Conservation (phyloP, 2,797 vertebrate genomes). For the Hippocampus kuda region DNA sequence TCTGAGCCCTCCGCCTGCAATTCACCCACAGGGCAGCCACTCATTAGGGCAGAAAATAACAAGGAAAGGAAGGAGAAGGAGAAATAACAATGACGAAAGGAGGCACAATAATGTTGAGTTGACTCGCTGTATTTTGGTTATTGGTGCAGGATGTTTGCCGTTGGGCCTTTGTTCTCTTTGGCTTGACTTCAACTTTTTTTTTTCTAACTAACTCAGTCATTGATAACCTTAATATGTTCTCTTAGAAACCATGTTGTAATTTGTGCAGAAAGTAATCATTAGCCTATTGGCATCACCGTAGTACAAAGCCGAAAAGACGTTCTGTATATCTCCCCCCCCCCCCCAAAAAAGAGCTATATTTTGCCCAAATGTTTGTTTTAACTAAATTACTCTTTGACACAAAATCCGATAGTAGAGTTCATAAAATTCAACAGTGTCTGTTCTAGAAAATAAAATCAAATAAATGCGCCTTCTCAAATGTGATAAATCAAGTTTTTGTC, state of each 20-base stretch:
- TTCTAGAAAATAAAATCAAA: too few relatives aligned
- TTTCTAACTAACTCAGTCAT: not conserved
- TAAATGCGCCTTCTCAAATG: too few relatives aligned
- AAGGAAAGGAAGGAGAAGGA: conserved; percentile 17
- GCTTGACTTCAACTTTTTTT: not conserved
- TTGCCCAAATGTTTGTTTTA: too few relatives aligned
- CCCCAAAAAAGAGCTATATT: too few relatives aligned
- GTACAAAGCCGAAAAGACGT: not conserved
- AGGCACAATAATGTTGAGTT: conserved; percentile 10
- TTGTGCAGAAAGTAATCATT: not conserved
- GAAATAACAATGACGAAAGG: conserved; percentile 17
- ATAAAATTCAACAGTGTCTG: too few relatives aligned
- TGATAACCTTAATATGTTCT: not conserved
- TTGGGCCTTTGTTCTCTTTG: not conserved
- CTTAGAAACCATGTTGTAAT: not conserved
- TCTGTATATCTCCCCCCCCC: not conserved
- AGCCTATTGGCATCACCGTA: not conserved
- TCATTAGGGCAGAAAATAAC: conserved; percentile 46
- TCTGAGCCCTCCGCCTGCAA: conserved; percentile 49
- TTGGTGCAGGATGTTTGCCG: not conserved
- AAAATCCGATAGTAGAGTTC: too few relatives aligned
- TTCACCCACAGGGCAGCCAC: conserved; percentile 52
- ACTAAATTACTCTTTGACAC: too few relatives aligned
- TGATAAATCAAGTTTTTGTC: too few relatives aligned
- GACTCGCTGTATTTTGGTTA: not conserved